Evolutionary conservation across 1,140 invertebrate species (phyloP).

Genomic region (Caenorhabditis brenneri): DNA sequence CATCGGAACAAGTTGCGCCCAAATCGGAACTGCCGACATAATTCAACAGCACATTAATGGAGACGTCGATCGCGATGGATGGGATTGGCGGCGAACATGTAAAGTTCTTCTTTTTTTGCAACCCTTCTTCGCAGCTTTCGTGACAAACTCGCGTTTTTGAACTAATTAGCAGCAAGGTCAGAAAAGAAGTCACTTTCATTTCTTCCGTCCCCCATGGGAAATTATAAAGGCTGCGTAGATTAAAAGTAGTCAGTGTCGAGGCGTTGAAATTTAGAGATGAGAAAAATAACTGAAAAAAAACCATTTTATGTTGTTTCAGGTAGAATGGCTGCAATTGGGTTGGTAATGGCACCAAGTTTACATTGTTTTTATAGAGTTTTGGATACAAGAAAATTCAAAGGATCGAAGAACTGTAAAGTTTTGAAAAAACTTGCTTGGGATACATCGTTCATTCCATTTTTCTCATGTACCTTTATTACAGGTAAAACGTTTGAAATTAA

Average conservation of each 20-base stretch:
- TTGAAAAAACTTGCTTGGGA: slow-evolving; percentile 46
- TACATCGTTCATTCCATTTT: slow-evolving; percentile 44
- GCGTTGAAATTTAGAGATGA: not conserved
- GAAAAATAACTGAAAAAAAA: no score
- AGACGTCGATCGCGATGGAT: slow-evolving; percentile 27
- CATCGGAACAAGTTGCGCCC: slow-evolving; percentile 42
- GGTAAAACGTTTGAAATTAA: no score
- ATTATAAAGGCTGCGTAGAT: slow-evolving; percentile 19
- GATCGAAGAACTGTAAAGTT: slow-evolving; percentile 3
- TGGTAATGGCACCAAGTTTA: slow-evolving; percentile 42
- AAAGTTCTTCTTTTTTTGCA: not conserved
- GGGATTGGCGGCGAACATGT: slow-evolving; percentile 48
- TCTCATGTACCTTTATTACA: slow-evolving; percentile 42
- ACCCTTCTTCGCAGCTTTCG: slow-evolving; percentile 13
- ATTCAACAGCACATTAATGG: slow-evolving; percentile 45
- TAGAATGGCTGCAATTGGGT: slow-evolving; percentile 44
- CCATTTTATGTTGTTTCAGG: slow-evolving; percentile 5
- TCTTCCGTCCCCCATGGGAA: slow-evolving; percentile 25
- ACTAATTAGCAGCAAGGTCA: slow-evolving; percentile 44
- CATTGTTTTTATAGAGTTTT: slow-evolving; percentile 44
- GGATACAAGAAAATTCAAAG: slow-evolving; percentile 41
- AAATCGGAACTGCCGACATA: slow-evolving; percentile 48
- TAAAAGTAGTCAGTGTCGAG: slow-evolving; percentile 15
- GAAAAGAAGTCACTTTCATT: not conserved
- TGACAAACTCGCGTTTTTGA: slow-evolving; percentile 34